phyloP scores from a whole-genome alignment of 2,888 invertebrate species.

The Scaptomyza parva region DNA sequence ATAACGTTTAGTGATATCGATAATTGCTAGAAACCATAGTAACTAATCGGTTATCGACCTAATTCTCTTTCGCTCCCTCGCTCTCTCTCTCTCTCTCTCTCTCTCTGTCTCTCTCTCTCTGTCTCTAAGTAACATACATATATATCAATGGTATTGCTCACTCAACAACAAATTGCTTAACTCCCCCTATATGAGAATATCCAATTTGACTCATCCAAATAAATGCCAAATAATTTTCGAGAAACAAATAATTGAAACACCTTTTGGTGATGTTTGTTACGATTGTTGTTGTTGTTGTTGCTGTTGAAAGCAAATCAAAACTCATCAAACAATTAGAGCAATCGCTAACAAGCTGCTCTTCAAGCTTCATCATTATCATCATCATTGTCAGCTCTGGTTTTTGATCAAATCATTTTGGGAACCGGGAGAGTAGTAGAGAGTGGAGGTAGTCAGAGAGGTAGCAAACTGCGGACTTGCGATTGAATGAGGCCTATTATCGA shows the following conservation, averaged over 20 bases:
- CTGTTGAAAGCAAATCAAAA: slow-evolving; percentile 34
- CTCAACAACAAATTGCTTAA: neutral
- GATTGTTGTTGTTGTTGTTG: slow-evolving; percentile 15
- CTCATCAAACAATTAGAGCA: slow-evolving; percentile 64
- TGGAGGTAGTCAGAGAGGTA: too few species aligned
- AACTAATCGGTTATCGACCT: too few species aligned
- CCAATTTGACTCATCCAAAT: slow-evolving; percentile 24
- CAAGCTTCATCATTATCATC: slow-evolving; percentile 25
- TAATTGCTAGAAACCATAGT: neutral
- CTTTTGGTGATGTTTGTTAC: slow-evolving; percentile 16
- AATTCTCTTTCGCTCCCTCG: too few species aligned
- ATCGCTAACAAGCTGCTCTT: slow-evolving; percentile 59
- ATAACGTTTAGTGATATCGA: neutral
- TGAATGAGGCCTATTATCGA: slow-evolving; percentile 78
- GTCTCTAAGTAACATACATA: neutral
- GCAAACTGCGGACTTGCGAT: too few species aligned
- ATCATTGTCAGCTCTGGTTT: slow-evolving; percentile 10
- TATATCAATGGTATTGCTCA: neutral
- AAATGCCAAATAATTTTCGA: neutral
- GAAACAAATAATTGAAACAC: slow-evolving; percentile 28
- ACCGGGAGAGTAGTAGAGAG: neutral
- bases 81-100: too few species aligned
- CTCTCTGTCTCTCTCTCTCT: too few species aligned
- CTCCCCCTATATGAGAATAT: neutral
- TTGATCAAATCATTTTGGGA: slow-evolving; percentile 32